These are phyloP conservation scores for Phenacoccus solenopsis DNA, from an alignment of 1,140 invertebrate genomes.

Conservation along the genomic window DNA sequence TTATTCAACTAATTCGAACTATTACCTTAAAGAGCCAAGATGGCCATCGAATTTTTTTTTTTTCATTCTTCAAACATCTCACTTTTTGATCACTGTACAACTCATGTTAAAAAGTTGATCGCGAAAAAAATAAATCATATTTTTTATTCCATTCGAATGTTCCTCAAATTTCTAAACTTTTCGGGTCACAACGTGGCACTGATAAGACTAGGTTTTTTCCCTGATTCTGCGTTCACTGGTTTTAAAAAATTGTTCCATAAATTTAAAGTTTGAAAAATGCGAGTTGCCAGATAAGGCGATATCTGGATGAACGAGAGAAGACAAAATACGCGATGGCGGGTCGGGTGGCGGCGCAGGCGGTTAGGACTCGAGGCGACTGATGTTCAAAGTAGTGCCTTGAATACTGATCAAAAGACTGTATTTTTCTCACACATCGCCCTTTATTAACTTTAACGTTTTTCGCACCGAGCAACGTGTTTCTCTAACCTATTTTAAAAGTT, in stretches of 20 bases:
- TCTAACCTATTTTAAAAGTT: conserved; percentile 16
- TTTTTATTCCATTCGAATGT: neutral
- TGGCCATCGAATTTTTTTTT: too few species aligned
- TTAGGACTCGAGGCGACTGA: conserved; percentile 9
- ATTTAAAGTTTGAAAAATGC: conserved; percentile 9
- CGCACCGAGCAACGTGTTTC: conserved; percentile 14
- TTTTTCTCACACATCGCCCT: conserved; percentile 15
- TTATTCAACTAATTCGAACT: too few species aligned
- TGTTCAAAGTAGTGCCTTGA: conserved; percentile 10
- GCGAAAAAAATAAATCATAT: neutral
- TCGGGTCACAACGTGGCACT: neutral
- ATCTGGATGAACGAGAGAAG: neutral
- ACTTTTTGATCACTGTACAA: too few species aligned
- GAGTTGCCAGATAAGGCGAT: neutral
- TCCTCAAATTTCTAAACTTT: neutral
- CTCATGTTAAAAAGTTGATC: too few species aligned
- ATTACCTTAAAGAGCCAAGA: too few species aligned
- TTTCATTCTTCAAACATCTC: too few species aligned
- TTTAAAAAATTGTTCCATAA: conserved; percentile 10
- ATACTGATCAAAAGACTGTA: conserved; percentile 16
- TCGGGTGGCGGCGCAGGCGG: neutral
- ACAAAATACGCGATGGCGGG: neutral
- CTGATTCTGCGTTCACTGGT: neutral
- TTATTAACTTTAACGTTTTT: conserved; percentile 16
- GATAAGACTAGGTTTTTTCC: neutral